phyloP scores from a whole-genome alignment of 2,113 vertebrate species.

The Alethe castanea region DNA sequence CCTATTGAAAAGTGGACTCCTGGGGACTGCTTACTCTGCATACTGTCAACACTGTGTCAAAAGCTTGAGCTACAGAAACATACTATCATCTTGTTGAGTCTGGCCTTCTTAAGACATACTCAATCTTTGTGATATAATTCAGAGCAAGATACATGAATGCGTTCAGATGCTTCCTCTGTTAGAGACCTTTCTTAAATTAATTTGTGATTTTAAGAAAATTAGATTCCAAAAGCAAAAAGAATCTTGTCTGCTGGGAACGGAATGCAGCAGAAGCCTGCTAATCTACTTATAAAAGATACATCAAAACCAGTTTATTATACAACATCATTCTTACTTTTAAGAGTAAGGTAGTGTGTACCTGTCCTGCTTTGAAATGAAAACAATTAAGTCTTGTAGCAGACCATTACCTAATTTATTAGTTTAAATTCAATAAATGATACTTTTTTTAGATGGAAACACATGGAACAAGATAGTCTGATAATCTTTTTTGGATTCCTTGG shows the following conservation, averaged over 20 bases:
- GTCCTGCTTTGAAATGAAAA: background rate
- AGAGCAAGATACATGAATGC: background rate
- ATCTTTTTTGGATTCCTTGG: background rate
- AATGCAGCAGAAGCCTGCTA: background rate
- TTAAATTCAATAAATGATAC: background rate
- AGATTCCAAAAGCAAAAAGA: background rate
- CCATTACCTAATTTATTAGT: background rate
- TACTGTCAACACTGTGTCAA: background rate
- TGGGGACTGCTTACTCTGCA: background rate
- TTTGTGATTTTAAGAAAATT: background rate
- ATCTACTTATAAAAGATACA: background rate
- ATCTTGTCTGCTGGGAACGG: background rate
- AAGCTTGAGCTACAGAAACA: background rate
- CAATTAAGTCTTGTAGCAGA: background rate
- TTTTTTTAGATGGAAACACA: background rate
- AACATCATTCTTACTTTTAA: background rate
- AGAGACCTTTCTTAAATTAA: background rate
- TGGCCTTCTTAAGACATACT: background rate
- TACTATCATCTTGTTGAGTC: background rate
- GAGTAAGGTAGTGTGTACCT: background rate
- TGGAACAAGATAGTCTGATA: background rate
- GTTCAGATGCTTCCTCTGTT: background rate
- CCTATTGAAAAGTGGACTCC: background rate
- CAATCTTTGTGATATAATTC: background rate
- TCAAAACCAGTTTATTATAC: background rate